These are phyloP conservation scores for Corbicula japonica DNA, from an alignment of 2,888 invertebrate species.

Conservation along the genomic window DNA sequence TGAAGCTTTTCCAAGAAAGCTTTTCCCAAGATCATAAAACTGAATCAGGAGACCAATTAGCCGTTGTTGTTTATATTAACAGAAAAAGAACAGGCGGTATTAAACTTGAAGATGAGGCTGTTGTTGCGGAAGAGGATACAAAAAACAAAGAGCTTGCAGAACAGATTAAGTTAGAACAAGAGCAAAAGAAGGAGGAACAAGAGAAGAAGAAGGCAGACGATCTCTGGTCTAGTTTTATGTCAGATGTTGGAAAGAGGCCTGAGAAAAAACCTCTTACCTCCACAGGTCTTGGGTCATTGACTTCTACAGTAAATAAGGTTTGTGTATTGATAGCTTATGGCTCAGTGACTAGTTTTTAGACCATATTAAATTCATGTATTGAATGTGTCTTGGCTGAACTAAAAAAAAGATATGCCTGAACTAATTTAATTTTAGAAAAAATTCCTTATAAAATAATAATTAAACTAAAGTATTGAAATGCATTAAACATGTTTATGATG, in stretches of 20 bases:
- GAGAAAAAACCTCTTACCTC: constrained; percentile 68
- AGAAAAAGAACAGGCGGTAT: constrained; percentile 82
- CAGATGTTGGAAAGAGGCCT: constrained; percentile 82
- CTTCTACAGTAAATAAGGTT: constrained; percentile 25
- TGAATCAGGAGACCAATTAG: no score
- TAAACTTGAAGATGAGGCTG: constrained; percentile 66
- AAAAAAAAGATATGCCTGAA: neutral
- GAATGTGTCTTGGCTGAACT: no score
- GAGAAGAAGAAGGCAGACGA: constrained; percentile 84
- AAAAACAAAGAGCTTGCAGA: constrained; percentile 71
- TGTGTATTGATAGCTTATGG: neutral
- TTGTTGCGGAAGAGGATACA: constrained; percentile 56
- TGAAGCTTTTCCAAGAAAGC: no score
- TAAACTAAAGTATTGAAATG: no score
- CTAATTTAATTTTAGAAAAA: no score
- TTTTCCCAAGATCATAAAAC: no score
- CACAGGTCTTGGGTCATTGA: constrained; percentile 45
- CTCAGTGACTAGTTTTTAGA: no score
- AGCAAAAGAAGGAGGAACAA: constrained; percentile 77
- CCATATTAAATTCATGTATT: no score
- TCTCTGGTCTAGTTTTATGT: constrained; percentile 85
- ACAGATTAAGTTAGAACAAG: constrained; percentile 75
- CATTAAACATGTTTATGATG: no score
- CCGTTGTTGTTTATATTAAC: no score
- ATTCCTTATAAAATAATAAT: no score